Evolutionary conservation across 2,797 vertebrate species (phyloP), one percentile per base, ranked within the genome.

Genomic region (Tenualosa ilisha): DNA sequence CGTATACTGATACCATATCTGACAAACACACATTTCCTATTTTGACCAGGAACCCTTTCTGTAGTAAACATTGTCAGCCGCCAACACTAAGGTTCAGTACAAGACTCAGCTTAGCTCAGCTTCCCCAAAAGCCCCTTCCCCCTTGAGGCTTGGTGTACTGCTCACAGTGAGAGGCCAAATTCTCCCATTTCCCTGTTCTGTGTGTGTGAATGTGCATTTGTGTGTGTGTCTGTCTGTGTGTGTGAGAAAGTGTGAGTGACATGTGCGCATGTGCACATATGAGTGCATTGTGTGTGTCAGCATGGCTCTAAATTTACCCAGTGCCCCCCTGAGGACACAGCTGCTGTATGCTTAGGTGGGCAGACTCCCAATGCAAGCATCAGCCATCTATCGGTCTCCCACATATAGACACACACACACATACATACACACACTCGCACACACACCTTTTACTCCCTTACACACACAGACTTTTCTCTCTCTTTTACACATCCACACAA

Each of bases 241-340:
- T 26, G n/a, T 68, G 40, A 31, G 31, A 31, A 31, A 31, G 31
- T 31, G 31, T 59, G 20, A 37, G 82, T n/a, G 43, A 5, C 7
- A 49, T 72, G 68, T 11, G 59, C 6, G 6, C 22, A 13, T 68
- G 24, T 72, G 40, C 26, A 26, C 56, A 56, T 65, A 68, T 5
- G 24, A 65, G 83, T 82, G 72, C 63, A 65, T 26, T 84, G 53
- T 49, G 63, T 43, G 59, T 65, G 54, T 53, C 53, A 63, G 75
- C 37, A 53, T 11, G 63, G 20, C 49, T 89, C 86, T 88, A 87
- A 88, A 88, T 83, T 85, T 86, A 88, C 81, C 53, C 79, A 17
- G n/a, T 61, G 82, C 82, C 59, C 82, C 82, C 86, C 83, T 85
- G 72, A 81, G 68, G 89, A 81, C 84, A 85, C 86, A 89, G 87